A percentile compares a stretch with the other conserved stretches of the same genome.
Evolutionary conservation across 1,140 invertebrate genomes (phyloP).

Genomic region (Schlechtendalia chinensis): DNA sequence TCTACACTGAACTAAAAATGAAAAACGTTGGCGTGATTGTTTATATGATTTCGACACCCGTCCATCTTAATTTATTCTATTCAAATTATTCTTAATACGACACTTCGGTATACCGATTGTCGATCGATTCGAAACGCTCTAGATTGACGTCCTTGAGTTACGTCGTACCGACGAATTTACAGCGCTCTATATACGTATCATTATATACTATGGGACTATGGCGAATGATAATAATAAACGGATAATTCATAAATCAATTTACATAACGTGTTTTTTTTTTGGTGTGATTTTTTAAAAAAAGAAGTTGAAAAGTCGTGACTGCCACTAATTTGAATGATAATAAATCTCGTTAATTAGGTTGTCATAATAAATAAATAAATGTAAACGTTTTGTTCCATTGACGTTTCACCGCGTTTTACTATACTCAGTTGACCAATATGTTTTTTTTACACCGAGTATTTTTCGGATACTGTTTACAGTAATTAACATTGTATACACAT

Average conservation of each 20-base stretch:
- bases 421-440: too few species aligned
- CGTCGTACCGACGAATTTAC: neutral
- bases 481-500: too few species aligned
- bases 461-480: too few species aligned
- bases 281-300: neutral
- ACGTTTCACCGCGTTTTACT: too few species aligned
- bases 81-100: constrained; percentile 1
- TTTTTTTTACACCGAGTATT: too few species aligned
- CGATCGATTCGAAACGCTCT: constrained; percentile 22
- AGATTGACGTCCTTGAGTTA: neutral
- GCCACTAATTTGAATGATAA: neutral
- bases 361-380: too few species aligned
- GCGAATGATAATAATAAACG: neutral
- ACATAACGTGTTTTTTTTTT: neutral
- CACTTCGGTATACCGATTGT: neutral
- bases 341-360: neutral
- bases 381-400: too few species aligned
- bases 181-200: too few species aligned
- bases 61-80: neutral
- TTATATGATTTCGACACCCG: too few species aligned
- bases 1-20: too few species aligned
- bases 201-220: neutral
- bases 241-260: constrained; percentile 10
- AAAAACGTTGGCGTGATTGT: too few species aligned
- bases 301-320: neutral